Evolutionary conservation across 2,797 vertebrate species (phyloP).

Genomic region (Crenuchus spilurus): DNA sequence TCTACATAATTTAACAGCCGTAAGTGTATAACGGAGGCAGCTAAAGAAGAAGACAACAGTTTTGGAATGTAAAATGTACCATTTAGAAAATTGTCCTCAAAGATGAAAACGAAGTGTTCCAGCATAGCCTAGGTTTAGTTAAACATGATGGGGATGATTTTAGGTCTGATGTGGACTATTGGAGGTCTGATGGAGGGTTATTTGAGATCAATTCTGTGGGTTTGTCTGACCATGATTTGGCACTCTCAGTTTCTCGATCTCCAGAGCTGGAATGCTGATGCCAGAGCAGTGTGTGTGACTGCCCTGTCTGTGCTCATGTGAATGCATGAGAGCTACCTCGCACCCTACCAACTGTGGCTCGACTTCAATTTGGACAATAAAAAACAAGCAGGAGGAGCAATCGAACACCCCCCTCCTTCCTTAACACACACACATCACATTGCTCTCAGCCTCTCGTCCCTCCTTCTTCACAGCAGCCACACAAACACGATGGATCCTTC

Average conservation of each 20-base stretch:
- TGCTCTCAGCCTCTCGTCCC: slow-evolving; percentile 15
- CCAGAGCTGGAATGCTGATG: slow-evolving; percentile 45
- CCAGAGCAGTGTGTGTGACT: background rate
- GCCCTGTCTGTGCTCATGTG: slow-evolving; percentile 34
- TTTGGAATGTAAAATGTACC: background rate
- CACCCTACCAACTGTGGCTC: slow-evolving; percentile 12
- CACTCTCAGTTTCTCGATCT: slow-evolving; percentile 24
- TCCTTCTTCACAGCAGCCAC: slow-evolving; percentile 16
- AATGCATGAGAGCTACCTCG: slow-evolving; percentile 37
- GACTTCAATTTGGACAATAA: slow-evolving; percentile 41
- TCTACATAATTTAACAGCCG: background rate
- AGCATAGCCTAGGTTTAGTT: slow-evolving; percentile 13
- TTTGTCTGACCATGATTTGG: slow-evolving; percentile 37
- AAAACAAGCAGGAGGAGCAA: slow-evolving; percentile 47
- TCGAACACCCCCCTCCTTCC: slow-evolving; percentile 25
- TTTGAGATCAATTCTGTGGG: slow-evolving; percentile 32
- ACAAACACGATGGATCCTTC: slow-evolving; percentile 4
- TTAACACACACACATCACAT: slow-evolving; percentile 10
- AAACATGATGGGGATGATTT: slow-evolving; percentile 25
- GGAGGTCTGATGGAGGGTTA: background rate
- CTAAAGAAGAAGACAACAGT: background rate
- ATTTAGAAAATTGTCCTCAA: slow-evolving; percentile 8
- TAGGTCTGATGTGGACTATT: slow-evolving; percentile 29
- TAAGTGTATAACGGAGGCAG: background rate
- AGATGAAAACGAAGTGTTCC: slow-evolving; percentile 26